phyloP scores from a whole-genome alignment of 2,113 vertebrate genomes.

The Trematomus loennbergii region DNA sequence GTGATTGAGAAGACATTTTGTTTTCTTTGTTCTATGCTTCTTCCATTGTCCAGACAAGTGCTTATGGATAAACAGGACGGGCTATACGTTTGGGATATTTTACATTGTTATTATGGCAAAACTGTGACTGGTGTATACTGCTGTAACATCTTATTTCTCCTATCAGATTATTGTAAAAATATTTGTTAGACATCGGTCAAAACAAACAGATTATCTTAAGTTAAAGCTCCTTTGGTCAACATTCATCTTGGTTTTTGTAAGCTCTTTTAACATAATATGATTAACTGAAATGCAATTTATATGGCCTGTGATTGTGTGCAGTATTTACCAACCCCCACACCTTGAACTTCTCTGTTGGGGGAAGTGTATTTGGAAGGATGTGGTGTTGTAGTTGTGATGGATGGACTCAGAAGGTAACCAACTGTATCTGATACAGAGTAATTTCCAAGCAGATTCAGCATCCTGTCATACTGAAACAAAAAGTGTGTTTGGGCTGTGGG shows the following conservation, averaged over 20 bases:
- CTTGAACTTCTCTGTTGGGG: constrained; percentile 10
- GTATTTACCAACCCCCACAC: not conserved
- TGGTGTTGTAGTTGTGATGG: constrained; percentile 53
- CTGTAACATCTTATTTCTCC: not conserved
- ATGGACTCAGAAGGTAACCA: constrained; percentile 1
- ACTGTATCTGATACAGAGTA: not conserved
- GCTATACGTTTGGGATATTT: constrained; percentile 3
- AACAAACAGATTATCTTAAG: constrained; percentile 47
- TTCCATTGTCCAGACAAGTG: not conserved
- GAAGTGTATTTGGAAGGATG: constrained; percentile 55
- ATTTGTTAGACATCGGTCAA: constrained; percentile 29
- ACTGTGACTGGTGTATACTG: not conserved
- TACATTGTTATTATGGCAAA: not conserved
- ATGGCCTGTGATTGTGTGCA: not conserved
- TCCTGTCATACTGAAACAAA: not conserved
- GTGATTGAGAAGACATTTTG: no score
- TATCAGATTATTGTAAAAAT: constrained; percentile 20
- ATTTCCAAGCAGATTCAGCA: constrained; percentile 35
- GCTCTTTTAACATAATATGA: constrained; percentile 41
- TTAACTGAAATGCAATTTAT: constrained; percentile 7
- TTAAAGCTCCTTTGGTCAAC: constrained; percentile 30
- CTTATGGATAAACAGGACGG: no score
- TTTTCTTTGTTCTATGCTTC: no score
- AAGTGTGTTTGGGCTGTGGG: not conserved
- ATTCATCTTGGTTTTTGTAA: constrained; percentile 31